phyloP scores from a whole-genome alignment of 2,113 vertebrate genomes.

The Periophthalmus modestus region DNA sequence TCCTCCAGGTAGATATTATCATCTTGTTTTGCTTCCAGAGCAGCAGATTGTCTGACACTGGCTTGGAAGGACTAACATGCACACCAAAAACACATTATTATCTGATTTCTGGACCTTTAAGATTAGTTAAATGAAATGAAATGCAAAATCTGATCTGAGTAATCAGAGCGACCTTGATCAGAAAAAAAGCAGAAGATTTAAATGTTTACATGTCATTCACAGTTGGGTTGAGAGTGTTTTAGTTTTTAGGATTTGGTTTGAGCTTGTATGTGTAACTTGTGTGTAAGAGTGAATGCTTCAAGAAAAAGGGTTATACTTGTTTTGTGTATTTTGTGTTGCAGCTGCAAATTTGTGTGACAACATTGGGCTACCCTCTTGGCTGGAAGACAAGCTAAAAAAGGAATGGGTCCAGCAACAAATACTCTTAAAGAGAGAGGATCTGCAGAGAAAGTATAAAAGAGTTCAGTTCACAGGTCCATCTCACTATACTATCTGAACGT shows the following conservation, averaged over 20 bases:
- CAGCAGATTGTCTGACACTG: background rate
- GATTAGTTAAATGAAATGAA: no score
- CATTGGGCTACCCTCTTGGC: conserved; percentile 41
- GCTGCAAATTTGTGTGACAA: conserved; percentile 48
- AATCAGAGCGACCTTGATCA: no score
- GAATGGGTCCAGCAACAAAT: conserved; percentile 61
- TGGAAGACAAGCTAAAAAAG: conserved; percentile 66
- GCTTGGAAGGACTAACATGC: no score
- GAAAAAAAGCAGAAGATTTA: no score
- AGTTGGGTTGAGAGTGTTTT: no score
- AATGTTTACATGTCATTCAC: no score
- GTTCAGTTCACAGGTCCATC: conserved; percentile 69
- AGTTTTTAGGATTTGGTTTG: background rate
- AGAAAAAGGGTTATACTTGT: background rate
- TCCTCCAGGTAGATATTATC: conserved; percentile 39
- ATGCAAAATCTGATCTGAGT: no score
- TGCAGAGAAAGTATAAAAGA: conserved; percentile 45
- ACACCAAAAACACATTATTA: no score
- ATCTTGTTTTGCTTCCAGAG: background rate
- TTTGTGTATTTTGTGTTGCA: background rate
- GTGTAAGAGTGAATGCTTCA: background rate
- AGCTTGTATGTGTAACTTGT: background rate
- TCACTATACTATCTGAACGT: no score
- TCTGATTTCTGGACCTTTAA: no score
- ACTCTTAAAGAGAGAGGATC: conserved; percentile 61